Evolutionary conservation across 2,888 invertebrate species (phyloP), one percentile per base, ranked within the genome.

Genomic region (Pyrochroa serraticornis): DNA sequence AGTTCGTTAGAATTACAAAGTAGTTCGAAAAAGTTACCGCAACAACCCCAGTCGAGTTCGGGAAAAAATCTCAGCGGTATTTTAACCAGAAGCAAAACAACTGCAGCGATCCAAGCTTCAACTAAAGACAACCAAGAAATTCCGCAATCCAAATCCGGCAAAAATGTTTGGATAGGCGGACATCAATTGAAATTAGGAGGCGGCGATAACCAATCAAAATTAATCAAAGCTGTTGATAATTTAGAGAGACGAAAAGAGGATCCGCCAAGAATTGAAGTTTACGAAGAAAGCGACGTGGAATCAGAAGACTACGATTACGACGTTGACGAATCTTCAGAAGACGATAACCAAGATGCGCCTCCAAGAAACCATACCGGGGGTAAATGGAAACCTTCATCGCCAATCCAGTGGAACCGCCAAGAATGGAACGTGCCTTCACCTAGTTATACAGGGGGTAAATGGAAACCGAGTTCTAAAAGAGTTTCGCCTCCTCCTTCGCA

Each of bases 1-100:
- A 92, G 90, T 34, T 92, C 92, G 0, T 78, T 95, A 33, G 90
- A 92, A 71, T 75, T 92, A 8, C 90, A 90, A 70, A 91, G 91
- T 71, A 90, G 89, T 69, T 82, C 84, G 0, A 88, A 88, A 67
- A 84, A 85, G 62, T 47, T 70, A 3, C 55, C 65, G 7, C 80
- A 82, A 62, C 48, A 70, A 3, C 55, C 66, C 8, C 80, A 82
- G 0, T 73, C 85, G 0, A 80, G 83, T 0, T 80, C 84, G 46
- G 79, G 83, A 0, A 74, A 73, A 67, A 71, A 71, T 34, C 71
- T 75, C 46, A 73, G 73, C 56, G 79, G 81, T 1, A 77, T 82
- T 22, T 60, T 81, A 33, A 82, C 82, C 3, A 68, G 82, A 58
- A 80, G 81, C 60, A 80, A 81, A 68, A 77, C 79, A 6, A 77